phyloP scores from a whole-genome alignment of 2,113 vertebrate species.

The Gallinago undulata region DNA sequence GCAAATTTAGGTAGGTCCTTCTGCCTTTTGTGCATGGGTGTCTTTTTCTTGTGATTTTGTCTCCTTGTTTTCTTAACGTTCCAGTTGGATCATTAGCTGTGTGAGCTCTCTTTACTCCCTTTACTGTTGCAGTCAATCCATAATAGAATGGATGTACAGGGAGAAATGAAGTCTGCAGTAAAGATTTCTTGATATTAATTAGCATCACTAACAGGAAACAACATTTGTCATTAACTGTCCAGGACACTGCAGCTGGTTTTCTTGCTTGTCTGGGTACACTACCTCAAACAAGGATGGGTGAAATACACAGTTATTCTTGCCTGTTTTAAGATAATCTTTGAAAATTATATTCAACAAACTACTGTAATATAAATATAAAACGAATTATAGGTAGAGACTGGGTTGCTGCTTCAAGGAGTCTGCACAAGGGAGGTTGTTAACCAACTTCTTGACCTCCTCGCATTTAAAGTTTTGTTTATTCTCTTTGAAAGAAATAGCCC shows the following conservation, averaged over 20 bases:
- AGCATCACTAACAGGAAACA: background rate
- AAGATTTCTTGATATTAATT: background rate
- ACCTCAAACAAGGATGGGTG: background rate
- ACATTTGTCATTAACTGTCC: background rate
- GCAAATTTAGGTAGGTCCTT: background rate
- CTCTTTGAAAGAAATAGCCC: slow-evolving; percentile 33
- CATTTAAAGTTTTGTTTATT: slow-evolving; percentile 13
- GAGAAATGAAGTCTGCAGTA: background rate
- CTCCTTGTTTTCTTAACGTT: background rate
- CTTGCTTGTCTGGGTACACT: background rate
- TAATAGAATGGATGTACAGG: background rate
- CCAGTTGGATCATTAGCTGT: rapidly evolving
- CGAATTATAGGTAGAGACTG: background rate
- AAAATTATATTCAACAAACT: background rate
- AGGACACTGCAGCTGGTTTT: background rate
- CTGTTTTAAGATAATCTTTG: background rate
- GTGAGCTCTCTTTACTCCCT: background rate
- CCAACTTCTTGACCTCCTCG: background rate
- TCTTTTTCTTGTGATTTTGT: background rate
- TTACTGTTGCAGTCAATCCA: background rate
- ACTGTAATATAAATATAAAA: background rate
- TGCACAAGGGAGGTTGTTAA: background rate
- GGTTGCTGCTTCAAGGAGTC: background rate
- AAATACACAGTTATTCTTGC: background rate
- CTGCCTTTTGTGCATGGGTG: background rate